Percentiles rank a stretch among this genome's conserved stretches.
These are phyloP conservation scores for Poeciliopsis infans DNA, from an alignment of 2,797 vertebrate species.

Conservation along the genomic window DNA sequence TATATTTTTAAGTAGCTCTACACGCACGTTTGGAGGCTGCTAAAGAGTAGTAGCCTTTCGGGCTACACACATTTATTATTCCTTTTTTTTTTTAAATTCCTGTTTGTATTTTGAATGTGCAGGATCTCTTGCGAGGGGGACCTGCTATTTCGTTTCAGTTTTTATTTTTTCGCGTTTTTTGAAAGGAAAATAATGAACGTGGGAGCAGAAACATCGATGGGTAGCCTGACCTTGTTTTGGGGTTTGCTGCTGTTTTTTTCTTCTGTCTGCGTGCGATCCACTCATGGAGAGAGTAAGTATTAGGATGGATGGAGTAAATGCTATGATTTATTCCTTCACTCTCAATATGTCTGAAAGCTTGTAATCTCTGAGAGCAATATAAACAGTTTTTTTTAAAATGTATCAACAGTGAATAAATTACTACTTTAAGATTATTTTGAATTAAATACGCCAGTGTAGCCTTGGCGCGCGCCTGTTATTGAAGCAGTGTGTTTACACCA, in stretches of 20 bases:
- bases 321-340: not conserved
- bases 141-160: slow-evolving; percentile 42
- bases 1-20: slow-evolving; percentile 21
- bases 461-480: slow-evolving; percentile 7
- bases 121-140: slow-evolving; percentile 17
- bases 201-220: slow-evolving; percentile 85
- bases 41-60: slow-evolving; percentile 30
- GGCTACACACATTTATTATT: slow-evolving; percentile 55
- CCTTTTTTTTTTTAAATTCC: not conserved
- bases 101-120: not conserved
- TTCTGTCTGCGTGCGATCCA: slow-evolving; percentile 83
- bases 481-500: slow-evolving; percentile 37
- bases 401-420: not conserved
- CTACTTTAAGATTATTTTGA: not conserved
- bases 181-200: slow-evolving; percentile 76
- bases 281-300: slow-evolving; percentile 91
- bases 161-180: slow-evolving; percentile 44
- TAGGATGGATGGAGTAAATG: not conserved
- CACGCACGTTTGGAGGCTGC: slow-evolving; percentile 42
- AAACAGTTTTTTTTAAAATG: not conserved
- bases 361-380: not conserved
- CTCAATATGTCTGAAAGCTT: not conserved
- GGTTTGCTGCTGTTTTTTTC: slow-evolving; percentile 85
- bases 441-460: not conserved
- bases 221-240: slow-evolving; percentile 88